Percentiles rank a stretch among this genome's conserved stretches.
Conservation (phyloP, 2,113 vertebrate genomes). For the Microtus montanus region DNA sequence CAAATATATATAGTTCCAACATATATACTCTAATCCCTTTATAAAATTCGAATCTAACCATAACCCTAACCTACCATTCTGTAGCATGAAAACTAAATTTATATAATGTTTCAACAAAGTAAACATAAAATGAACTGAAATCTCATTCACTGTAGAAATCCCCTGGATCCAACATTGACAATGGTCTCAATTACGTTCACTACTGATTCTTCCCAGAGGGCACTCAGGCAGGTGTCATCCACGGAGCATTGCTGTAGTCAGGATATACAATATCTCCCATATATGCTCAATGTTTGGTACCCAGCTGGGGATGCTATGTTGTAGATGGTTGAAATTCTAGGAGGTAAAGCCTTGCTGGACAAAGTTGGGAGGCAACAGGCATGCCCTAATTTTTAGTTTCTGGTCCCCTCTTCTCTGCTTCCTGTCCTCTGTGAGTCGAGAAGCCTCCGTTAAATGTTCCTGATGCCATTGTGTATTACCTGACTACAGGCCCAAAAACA, state of each 20-base stretch:
- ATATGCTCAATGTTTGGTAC: too few species aligned
- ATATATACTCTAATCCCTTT: background rate
- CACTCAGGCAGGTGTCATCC: background rate
- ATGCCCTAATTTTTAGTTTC: background rate
- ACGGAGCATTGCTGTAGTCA: too few species aligned
- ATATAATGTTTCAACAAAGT: background rate
- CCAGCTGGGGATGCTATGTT: background rate
- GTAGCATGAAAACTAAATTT: background rate
- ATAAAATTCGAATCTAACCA: background rate
- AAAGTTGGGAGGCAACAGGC: background rate
- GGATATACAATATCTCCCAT: too few species aligned
- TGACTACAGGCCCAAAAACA: background rate
- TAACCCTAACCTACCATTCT: background rate
- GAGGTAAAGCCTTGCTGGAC: background rate
- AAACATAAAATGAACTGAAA: background rate
- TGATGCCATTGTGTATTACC: background rate
- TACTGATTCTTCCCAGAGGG: background rate
- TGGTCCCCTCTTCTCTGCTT: background rate
- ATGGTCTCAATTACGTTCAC: background rate
- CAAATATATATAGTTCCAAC: background rate
- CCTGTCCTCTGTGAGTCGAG: background rate
- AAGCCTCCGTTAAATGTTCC: background rate
- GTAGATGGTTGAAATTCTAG: background rate
- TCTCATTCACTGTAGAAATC: background rate
- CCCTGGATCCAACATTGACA: background rate